phyloP scores from a whole-genome alignment of 2,797 vertebrate species.

The Cirrhinus molitorella region DNA sequence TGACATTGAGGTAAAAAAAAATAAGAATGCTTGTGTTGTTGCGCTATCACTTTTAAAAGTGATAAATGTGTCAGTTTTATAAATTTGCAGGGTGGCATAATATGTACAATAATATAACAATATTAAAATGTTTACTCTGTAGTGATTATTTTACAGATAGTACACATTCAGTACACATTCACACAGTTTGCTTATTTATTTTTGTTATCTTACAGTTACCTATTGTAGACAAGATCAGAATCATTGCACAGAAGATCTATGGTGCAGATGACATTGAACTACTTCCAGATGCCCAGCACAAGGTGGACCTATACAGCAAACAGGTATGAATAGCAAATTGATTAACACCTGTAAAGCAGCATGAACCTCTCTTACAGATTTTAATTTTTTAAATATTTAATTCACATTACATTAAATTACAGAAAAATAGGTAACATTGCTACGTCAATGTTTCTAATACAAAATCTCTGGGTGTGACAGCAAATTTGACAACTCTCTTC shows the following conservation, averaged over 20 bases:
- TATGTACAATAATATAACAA: not conserved
- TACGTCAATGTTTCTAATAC: too few species aligned
- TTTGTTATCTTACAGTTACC: conserved; percentile 80
- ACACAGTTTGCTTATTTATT: not conserved
- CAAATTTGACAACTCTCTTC: too few species aligned
- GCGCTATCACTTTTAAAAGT: not conserved
- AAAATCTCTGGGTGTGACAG: too few species aligned
- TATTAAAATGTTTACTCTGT: not conserved
- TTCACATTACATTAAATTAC: too few species aligned
- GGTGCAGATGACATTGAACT: conserved; percentile 94
- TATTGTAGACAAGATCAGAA: conserved; percentile 90
- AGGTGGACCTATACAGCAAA: conserved; percentile 92
- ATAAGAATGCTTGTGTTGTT: too few species aligned
- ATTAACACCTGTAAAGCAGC: not conserved
- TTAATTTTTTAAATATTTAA: too few species aligned
- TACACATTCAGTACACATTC: not conserved
- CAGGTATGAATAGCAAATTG: conserved; percentile 79
- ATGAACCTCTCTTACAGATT: not conserved
- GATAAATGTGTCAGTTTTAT: not conserved
- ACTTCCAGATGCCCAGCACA: conserved; percentile 91
- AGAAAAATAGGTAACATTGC: too few species aligned
- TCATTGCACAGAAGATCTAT: conserved; percentile 95
- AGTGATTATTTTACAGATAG: not conserved
- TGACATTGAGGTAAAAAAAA: conserved; percentile 82
- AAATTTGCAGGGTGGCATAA: not conserved